A percentile compares a stretch with the other conserved stretches of the same genome.
Evolutionary conservation across 2,113 vertebrate species (phyloP).

Genomic region (Pardalotus punctatus): DNA sequence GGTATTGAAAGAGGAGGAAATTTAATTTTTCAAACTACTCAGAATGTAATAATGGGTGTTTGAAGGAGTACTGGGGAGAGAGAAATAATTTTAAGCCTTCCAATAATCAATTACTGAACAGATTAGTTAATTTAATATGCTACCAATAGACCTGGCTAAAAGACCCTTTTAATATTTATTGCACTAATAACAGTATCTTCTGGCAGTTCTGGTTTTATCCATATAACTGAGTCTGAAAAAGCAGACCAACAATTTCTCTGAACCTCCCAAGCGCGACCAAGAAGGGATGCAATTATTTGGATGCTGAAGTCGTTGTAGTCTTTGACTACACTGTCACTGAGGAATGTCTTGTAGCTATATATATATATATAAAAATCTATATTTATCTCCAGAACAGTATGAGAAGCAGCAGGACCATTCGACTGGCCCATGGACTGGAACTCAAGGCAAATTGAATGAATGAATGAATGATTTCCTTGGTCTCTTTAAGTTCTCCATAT

Average conservation of each 20-base stretch:
- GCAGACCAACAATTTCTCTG: background rate
- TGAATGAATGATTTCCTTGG: background rate
- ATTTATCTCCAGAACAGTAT: background rate
- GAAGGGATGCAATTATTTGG: background rate
- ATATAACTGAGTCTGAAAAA: background rate
- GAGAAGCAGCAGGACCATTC: background rate
- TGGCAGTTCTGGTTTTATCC: background rate
- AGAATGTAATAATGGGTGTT: background rate
- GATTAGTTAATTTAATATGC: background rate
- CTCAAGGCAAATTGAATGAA: background rate
- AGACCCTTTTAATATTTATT: background rate
- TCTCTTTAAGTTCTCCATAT: background rate
- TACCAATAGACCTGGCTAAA: background rate
- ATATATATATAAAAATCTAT: too few species aligned
- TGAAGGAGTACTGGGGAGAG: background rate
- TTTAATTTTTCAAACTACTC: background rate
- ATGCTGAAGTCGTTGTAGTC: background rate
- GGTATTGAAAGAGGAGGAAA: background rate
- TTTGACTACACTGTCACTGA: background rate
- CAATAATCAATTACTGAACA: background rate
- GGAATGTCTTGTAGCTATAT: rapidly evolving
- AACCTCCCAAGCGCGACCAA: background rate
- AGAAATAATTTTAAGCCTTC: background rate
- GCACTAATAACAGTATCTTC: background rate
- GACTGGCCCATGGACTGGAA: background rate